Base-by-base conservation (phyloP, 2,113 vertebrate species). In the Trachemys scripta region DNA sequence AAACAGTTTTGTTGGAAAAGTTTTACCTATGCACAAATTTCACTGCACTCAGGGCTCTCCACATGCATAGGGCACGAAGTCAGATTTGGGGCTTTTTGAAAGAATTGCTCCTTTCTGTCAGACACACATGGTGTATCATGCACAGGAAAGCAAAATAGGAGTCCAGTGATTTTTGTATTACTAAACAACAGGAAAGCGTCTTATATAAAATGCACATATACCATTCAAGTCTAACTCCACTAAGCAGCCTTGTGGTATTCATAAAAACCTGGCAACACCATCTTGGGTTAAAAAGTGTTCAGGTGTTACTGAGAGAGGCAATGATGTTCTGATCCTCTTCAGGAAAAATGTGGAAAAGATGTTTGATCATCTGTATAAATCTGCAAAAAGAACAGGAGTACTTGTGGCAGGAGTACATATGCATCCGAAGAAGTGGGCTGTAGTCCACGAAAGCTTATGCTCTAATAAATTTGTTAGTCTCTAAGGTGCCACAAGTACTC, bases 301-400 rank as follows among this genome's bases (percentile, higher is more conserved):
- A 94, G 82, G 50, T 93, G 47, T 79, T 91, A 87, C 86, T 69
- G 45, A 85, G 89, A 87, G 79, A 94, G 16, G 31, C 25, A 92
- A 85, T 78, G 53, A 81, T 9, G 75, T 72, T 62, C 79, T 83
- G 76, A 79, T 80, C 57, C n/a, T 82, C 42, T 80, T 56, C 7
- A n/a, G 35, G 81, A 20, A 50, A 62, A 62, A 4, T 11, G 38
- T 25, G 24, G 31, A 83, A 29, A 87, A 85, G 35, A 86, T 87
- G 31, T 82, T 80, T 96, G 35, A 81, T 94, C 91, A 83, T 91
- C 86, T 89, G 9, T 38, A 42, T 78, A 47, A 90, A 65, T 87
- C 53, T 88, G 38, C 38, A 42, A 42, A 42, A 42, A 42, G 38
- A 42, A 42, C 38, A 42, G 38, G 38, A 42, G 38, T 42, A 42